A percentile compares a stretch with the other conserved stretches of the same genome.
Conservation (phyloP, 2,113 vertebrate species). For the Aegotheles bennettii region DNA sequence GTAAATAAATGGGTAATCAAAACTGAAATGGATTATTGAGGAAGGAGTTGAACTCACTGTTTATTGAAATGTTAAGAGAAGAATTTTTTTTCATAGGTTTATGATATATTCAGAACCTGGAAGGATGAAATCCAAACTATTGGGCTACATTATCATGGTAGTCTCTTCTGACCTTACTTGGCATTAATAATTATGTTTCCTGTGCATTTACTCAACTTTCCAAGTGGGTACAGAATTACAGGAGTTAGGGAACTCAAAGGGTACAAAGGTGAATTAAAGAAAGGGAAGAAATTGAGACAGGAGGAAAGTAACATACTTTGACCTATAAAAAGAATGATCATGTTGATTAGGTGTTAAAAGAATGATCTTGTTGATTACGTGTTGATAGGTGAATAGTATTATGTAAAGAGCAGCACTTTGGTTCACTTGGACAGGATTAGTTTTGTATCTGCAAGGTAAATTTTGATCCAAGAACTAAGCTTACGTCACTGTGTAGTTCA, state of each 20-base stretch:
- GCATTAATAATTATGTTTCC: neutral
- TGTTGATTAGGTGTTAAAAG: too few relatives aligned
- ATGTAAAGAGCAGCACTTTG: neutral
- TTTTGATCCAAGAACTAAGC: neutral
- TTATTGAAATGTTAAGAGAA: neutral
- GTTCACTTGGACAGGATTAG: neutral
- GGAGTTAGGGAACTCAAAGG: neutral
- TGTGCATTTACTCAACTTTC: neutral
- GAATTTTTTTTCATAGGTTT: neutral
- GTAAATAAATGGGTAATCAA: neutral
- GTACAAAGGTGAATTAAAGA: neutral
- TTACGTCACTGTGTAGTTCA: neutral
- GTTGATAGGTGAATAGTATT: neutral
- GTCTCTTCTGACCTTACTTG: neutral
- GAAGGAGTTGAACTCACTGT: neutral
- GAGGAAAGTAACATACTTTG: neutral
- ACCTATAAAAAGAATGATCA: too few relatives aligned
- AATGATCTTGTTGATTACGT: neutral
- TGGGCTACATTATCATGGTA: neutral
- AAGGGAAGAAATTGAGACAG: neutral
- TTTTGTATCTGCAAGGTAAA: neutral
- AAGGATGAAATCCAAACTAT: neutral
- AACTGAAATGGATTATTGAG: neutral
- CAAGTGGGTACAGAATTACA: neutral
- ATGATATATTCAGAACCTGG: neutral